Evolutionary conservation across 2,888 invertebrate species (phyloP), one percentile per base, ranked within the genome.

Genomic region (Phrixothrix hirtus): DNA sequence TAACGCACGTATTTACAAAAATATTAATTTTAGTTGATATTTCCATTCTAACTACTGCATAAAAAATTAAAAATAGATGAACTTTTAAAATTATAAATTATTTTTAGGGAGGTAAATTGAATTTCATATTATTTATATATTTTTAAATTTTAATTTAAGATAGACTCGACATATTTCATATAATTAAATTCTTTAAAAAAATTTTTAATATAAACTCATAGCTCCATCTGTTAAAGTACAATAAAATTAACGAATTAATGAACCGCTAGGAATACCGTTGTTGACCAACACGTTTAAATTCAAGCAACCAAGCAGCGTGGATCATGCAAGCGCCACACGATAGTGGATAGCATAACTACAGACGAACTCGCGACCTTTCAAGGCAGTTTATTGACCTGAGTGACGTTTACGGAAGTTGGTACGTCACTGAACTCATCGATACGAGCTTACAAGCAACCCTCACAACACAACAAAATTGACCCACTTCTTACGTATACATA

Each of bases 381-480:
- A 76, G 76, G 76, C 72, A 70, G 76, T 76, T 76, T 76, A 75
- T 75, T 76, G 75, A 75, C 73, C 76, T 63, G 67, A 32, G 65
- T 75, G 75, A 74, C 75, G 75, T 74, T 72, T 60, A 58, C 74
- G 74, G 73, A 75, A 75, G 68, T 60, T 38, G 56, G 70, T 71
- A 75, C 74, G 75, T 75, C 72, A 74, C 65, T n/a, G 59, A 61
- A 66, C 62, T 60, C 70, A 68, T 66, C 68, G 71, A 69, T 67
- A 67, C 69, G 67, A 21, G 21, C n/a, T 65, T 63, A 31, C 25
- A 38, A 38, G 37, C 34, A 35, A 35, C 26, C 34, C 42, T 31
- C 49, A 35, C 26, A 37, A 43, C 49, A 43, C 27, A 37, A n/a
- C 26, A 26, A 39, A 34, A 27, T 39, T 32, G 38, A 39, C 46